These are phyloP conservation scores for Carettochelys insculpta DNA, from an alignment of 2,113 vertebrate species.

Conservation along the genomic window DNA sequence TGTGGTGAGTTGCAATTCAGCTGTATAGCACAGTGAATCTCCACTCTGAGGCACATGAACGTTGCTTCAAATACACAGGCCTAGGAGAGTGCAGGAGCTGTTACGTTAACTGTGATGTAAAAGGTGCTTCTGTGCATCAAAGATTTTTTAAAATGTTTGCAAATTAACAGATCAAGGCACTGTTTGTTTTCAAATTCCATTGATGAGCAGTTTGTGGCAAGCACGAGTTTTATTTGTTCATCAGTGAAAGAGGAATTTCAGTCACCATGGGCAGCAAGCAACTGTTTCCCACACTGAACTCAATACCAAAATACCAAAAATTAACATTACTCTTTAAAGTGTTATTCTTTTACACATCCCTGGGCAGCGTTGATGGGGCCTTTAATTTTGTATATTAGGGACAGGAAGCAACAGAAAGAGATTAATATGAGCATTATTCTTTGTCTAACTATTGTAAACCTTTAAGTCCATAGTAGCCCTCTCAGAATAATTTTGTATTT, in stretches of 20 bases:
- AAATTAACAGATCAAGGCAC: background rate
- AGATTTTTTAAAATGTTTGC: no score
- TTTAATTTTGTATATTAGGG: slow-evolving; percentile 47
- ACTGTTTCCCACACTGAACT: background rate
- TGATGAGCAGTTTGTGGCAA: accelerated
- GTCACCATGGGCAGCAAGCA: background rate
- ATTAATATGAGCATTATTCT: slow-evolving; percentile 25
- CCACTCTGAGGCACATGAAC: no score
- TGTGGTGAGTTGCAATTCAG: no score
- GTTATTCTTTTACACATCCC: background rate
- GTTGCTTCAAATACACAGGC: no score
- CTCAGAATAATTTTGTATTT: slow-evolving; percentile 5
- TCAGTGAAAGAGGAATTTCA: background rate
- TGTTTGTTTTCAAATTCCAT: background rate
- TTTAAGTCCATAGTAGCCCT: background rate
- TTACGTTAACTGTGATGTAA: no score
- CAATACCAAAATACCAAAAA: slow-evolving; percentile 13
- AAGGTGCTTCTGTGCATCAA: no score
- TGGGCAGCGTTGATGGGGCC: slow-evolving; percentile 50
- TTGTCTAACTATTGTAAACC: slow-evolving; percentile 46
- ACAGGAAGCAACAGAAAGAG: slow-evolving; percentile 48
- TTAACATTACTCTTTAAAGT: slow-evolving; percentile 64
- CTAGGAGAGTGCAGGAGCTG: no score
- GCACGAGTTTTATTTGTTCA: background rate
- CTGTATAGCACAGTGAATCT: no score